phyloP scores from a whole-genome alignment of 2,888 invertebrate genomes.

The Peribatodes rhomboidaria region DNA sequence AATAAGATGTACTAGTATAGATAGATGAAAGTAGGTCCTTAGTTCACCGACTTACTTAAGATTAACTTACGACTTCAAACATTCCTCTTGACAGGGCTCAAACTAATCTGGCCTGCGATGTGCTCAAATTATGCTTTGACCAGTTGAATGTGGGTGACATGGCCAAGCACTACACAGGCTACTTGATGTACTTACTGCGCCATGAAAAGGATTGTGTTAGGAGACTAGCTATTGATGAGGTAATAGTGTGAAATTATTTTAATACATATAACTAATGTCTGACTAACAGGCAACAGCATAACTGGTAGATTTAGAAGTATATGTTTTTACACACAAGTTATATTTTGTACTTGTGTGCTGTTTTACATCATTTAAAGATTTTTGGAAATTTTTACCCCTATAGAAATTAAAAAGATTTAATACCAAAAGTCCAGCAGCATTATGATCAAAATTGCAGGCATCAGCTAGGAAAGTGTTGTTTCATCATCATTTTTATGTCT shows the following conservation, averaged over 20 bases:
- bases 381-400: too few species aligned
- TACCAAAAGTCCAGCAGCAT: too few species aligned
- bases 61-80: background rate
- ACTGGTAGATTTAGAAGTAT: too few species aligned
- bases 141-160: slow-evolving; percentile 88
- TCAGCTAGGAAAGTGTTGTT: too few species aligned
- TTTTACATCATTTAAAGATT: too few species aligned
- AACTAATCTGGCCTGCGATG: slow-evolving; percentile 56
- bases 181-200: slow-evolving; percentile 87
- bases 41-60: background rate
- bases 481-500: too few species aligned
- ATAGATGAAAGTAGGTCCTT: background rate
- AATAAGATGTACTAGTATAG: background rate
- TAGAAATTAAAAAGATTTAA: too few species aligned
- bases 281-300: too few species aligned
- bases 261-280: background rate
- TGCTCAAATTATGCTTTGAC: slow-evolving; percentile 74
- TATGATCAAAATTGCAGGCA: too few species aligned
- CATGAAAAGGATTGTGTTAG: slow-evolving; percentile 89
- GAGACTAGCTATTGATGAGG: slow-evolving; percentile 88
- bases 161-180: slow-evolving; percentile 85
- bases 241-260: slow-evolving; percentile 56
- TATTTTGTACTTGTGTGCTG: too few species aligned
- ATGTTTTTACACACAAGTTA: too few species aligned
- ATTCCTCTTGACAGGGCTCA: slow-evolving; percentile 44